Conservation (phyloP, 2,113 vertebrate species). For the Candoia aspera region DNA sequence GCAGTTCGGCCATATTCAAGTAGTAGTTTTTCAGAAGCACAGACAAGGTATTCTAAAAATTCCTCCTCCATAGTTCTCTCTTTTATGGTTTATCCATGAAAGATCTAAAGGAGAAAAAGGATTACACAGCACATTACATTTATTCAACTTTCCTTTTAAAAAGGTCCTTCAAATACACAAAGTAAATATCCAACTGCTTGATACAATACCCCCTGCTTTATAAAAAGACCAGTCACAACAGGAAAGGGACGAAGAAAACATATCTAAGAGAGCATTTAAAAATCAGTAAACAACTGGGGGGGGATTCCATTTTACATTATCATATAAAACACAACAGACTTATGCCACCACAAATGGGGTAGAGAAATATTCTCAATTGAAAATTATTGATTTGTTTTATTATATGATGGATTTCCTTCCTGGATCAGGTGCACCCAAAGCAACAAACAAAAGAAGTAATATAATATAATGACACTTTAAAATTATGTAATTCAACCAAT, state of each 20-base stretch:
- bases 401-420: neutral
- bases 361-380: neutral
- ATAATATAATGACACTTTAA: neutral
- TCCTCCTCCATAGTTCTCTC: conserved; percentile 34
- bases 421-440: neutral
- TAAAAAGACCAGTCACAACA: neutral
- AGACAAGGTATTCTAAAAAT: conserved; percentile 50
- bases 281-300: conserved; percentile 8
- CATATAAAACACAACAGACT: neutral
- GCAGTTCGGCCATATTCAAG: conserved; percentile 24
- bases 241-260: neutral
- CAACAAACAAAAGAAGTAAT: neutral
- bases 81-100: conserved; percentile 55
- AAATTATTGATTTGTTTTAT: neutral
- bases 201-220: neutral
- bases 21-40: conserved; percentile 45
- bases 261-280: neutral
- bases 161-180: conserved; percentile 27
- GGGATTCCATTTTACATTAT: neutral
- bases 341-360: neutral
- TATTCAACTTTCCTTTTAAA: conserved; percentile 39
- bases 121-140: neutral
- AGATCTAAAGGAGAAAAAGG: conserved; percentile 50
- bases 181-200: neutral
- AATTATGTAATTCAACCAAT: neutral